A percentile compares a stretch with the other conserved stretches of the same genome.
Conservation (phyloP, 2,113 vertebrate species). For the Phocoena phocoena region DNA sequence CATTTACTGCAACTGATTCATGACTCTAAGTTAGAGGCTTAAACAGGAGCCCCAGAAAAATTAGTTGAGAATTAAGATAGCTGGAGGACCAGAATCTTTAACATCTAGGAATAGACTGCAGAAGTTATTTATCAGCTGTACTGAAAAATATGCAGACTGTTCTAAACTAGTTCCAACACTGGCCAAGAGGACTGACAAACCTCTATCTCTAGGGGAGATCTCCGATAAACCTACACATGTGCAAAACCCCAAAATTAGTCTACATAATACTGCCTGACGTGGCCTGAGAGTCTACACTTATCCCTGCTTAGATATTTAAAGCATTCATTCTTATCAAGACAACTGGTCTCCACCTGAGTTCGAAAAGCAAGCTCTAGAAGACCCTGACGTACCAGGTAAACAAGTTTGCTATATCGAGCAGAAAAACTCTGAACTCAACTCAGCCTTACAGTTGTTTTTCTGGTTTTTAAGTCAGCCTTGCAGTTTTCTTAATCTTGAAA, state of each 20-base stretch:
- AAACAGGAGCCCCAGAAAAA: constrained; percentile 23
- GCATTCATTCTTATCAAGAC: not conserved
- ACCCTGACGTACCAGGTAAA: not conserved
- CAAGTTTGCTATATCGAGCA: not conserved
- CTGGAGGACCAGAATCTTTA: not conserved
- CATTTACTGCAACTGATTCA: constrained; percentile 30
- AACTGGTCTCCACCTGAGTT: not conserved
- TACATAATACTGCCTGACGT: not conserved
- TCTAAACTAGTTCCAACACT: not conserved
- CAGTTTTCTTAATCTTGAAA: not conserved
- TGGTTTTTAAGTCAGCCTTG: not conserved
- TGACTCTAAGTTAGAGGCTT: not conserved
- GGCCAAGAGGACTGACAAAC: not conserved
- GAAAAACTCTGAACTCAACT: constrained; percentile 11
- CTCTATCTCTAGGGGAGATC: not conserved
- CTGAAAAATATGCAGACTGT: not conserved
- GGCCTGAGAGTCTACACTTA: not conserved
- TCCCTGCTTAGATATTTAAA: not conserved
- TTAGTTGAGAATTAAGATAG: not conserved
- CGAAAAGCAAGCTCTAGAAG: not conserved
- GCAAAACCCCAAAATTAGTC: not conserved
- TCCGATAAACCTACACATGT: not conserved
- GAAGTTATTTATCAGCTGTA: not conserved
- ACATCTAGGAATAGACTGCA: not conserved
- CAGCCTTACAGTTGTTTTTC: not conserved